A percentile compares a stretch with the other conserved stretches of the same genome.
Evolutionary conservation across 2,113 vertebrate species (phyloP).

Genomic region (Rhipidura dahli): DNA sequence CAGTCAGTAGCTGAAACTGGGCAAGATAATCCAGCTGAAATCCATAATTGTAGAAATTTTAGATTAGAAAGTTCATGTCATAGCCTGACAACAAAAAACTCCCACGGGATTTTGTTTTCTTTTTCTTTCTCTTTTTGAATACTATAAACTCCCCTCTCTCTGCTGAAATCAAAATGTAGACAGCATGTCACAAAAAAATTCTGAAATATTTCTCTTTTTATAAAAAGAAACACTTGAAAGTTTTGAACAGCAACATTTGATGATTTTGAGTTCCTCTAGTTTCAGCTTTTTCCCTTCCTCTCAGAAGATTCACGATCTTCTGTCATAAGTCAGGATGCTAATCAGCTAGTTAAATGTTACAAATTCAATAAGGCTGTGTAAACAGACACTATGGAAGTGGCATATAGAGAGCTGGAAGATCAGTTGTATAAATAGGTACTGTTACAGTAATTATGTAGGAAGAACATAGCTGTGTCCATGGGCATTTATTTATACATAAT

Average conservation of each 20-base stretch:
- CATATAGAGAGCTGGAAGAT: background rate
- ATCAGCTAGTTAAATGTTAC: background rate
- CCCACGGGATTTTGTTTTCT: background rate
- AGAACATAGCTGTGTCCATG: background rate
- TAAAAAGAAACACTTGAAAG: background rate
- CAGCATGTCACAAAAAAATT: background rate
- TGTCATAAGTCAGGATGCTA: background rate
- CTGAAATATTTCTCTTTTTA: background rate
- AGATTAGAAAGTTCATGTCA: background rate
- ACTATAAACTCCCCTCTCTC: background rate
- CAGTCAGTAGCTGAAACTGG: background rate
- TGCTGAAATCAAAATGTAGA: background rate
- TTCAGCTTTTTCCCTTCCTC: background rate
- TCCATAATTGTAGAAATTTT: background rate
- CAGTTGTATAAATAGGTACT: background rate
- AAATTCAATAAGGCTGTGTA: background rate
- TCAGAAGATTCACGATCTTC: background rate
- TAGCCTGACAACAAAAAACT: background rate
- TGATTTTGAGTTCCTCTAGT: background rate
- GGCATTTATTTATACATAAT: conserved; percentile 9
- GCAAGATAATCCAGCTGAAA: background rate
- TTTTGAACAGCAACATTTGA: background rate
- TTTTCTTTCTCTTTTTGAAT: background rate
- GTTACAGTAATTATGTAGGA: conserved; percentile 25
- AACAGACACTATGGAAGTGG: background rate